These are phyloP conservation scores for Falco novaeseelandiae DNA, from an alignment of 2,797 vertebrate genomes.

Conservation along the genomic window DNA sequence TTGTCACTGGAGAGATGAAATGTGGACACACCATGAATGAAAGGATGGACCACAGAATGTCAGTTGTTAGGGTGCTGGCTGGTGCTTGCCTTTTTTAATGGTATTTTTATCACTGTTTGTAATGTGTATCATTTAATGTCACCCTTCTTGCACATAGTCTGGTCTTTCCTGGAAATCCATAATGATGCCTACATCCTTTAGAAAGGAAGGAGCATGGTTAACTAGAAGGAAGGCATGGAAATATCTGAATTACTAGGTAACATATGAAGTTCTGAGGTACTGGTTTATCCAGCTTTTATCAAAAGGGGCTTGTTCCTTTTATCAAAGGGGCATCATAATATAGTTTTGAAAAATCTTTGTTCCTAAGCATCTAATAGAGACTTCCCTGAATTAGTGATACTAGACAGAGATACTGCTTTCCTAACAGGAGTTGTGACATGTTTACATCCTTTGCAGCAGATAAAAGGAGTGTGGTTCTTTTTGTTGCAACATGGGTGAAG, in stretches of 20 bases:
- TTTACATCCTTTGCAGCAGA: background rate
- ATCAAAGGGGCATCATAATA: background rate
- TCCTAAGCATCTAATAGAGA: background rate
- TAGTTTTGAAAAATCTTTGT: background rate
- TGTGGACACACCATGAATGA: accelerated
- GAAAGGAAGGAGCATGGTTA: background rate
- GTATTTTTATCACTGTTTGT: background rate
- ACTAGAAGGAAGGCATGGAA: background rate
- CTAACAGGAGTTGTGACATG: background rate
- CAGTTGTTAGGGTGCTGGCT: accelerated
- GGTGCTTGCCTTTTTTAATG: accelerated
- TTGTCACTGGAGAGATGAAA: background rate
- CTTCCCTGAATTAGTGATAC: background rate
- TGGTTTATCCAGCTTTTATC: background rate
- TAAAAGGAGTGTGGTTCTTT: background rate
- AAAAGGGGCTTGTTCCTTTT: background rate
- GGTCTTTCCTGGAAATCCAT: background rate
- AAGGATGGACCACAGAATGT: background rate
- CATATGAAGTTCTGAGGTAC: background rate
- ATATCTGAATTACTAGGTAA: background rate
- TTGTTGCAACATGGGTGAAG: background rate
- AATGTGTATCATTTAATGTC: background rate
- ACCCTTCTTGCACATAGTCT: background rate
- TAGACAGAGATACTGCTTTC: background rate
- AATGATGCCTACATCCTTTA: background rate